These are phyloP conservation scores for Hirundo rustica DNA, from an alignment of 2,797 vertebrate species.

Conservation along the genomic window DNA sequence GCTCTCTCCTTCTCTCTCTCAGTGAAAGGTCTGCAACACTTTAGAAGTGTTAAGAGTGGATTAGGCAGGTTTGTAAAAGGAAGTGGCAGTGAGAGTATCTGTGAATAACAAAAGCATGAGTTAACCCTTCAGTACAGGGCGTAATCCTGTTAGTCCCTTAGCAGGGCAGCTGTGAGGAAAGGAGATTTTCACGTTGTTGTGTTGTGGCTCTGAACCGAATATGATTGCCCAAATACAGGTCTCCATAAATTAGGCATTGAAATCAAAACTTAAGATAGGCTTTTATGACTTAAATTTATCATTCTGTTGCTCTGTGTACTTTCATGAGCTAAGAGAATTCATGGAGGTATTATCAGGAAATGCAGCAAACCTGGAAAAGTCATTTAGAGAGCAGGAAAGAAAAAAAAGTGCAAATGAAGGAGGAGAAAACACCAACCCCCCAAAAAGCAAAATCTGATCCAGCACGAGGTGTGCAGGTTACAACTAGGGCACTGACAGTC, in stretches of 20 bases:
- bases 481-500: not conserved
- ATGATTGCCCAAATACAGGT: not conserved
- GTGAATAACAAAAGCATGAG: not conserved
- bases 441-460: conserved; percentile 47
- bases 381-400: not conserved
- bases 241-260: not conserved
- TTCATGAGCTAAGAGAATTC: not conserved
- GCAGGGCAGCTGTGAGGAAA: not conserved
- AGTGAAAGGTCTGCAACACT: not conserved
- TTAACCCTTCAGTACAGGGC: not conserved
- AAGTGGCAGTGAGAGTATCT: not conserved
- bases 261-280: not conserved
- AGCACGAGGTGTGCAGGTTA: not conserved
- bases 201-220: not conserved
- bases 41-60: not conserved
- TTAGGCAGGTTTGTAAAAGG: not conserved
- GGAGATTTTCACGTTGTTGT: not conserved
- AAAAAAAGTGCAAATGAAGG: conserved; percentile 6
- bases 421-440: not conserved
- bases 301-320: not conserved
- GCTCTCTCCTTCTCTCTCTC: not conserved
- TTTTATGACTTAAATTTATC: not conserved
- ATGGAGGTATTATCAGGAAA: not conserved
- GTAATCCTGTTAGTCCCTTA: not conserved
- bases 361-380: not conserved